Conservation (phyloP, 2,797 vertebrate species). For the Aldrovandia affinis region DNA sequence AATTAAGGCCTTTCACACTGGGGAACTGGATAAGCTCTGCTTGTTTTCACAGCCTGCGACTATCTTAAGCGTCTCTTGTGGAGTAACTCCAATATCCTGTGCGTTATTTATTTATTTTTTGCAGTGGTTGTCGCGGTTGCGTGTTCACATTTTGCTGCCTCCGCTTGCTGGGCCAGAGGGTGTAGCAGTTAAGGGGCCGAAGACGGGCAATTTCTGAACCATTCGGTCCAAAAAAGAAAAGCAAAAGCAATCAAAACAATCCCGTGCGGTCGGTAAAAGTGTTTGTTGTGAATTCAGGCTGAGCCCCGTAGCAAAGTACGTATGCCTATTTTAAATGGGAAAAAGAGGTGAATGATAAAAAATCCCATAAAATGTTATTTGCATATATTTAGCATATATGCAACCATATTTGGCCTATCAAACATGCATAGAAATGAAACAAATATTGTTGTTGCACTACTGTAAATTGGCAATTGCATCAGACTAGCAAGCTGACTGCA, state of each 20-base stretch:
- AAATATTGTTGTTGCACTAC: background rate
- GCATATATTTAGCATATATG: background rate
- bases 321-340: background rate
- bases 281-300: background rate
- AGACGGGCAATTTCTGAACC: background rate
- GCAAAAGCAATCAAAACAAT: background rate
- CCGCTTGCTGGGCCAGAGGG: background rate
- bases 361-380: background rate
- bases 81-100: background rate
- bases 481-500: background rate
- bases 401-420: background rate
- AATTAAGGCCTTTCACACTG: conserved; percentile 3
- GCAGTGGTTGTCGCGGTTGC: background rate
- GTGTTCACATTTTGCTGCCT: background rate
- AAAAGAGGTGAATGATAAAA: background rate
- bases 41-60: conserved; percentile 9
- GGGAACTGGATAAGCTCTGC: background rate
- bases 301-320: background rate
- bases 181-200: background rate
- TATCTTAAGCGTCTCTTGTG: background rate
- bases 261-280: background rate
- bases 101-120: no score
- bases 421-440: background rate
- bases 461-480: background rate
- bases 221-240: background rate